Conservation (phyloP, 2,113 vertebrate genomes). For the Bungarus multicinctus region DNA sequence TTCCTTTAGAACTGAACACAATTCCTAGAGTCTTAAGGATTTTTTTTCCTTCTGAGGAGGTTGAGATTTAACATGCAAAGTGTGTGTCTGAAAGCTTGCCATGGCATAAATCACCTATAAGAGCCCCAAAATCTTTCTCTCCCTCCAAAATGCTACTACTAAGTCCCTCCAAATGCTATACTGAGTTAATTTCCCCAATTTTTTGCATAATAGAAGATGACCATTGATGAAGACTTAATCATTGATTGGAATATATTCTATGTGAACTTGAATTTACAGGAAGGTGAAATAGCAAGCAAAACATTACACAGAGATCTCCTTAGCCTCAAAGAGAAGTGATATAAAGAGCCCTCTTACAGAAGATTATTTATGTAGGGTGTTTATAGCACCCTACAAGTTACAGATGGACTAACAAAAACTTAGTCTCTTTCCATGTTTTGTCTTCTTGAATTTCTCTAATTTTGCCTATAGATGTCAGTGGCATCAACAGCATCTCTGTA, state of each 20-base stretch:
- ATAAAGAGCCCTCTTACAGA: neutral
- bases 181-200: neutral
- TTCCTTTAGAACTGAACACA: neutral
- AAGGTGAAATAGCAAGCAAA: neutral
- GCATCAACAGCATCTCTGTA: conserved; percentile 78
- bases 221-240: neutral
- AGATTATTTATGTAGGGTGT: neutral
- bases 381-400: neutral
- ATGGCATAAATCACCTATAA: neutral
- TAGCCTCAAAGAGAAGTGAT: neutral
- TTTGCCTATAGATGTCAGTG: conserved; percentile 65
- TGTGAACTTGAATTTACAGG: neutral
- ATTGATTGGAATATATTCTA: neutral
- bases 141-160: too few species aligned
- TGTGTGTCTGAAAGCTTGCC: neutral
- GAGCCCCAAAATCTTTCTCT: neutral
- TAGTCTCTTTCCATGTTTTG: neutral
- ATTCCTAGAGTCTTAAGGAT: neutral
- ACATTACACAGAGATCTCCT: neutral
- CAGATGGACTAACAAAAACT: neutral
- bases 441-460: neutral
- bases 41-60: neutral
- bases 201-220: neutral
- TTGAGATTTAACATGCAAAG: neutral
- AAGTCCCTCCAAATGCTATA: too few species aligned